Conservation (phyloP, 2,888 invertebrate species). For the Pantelozetes paolii region DNA sequence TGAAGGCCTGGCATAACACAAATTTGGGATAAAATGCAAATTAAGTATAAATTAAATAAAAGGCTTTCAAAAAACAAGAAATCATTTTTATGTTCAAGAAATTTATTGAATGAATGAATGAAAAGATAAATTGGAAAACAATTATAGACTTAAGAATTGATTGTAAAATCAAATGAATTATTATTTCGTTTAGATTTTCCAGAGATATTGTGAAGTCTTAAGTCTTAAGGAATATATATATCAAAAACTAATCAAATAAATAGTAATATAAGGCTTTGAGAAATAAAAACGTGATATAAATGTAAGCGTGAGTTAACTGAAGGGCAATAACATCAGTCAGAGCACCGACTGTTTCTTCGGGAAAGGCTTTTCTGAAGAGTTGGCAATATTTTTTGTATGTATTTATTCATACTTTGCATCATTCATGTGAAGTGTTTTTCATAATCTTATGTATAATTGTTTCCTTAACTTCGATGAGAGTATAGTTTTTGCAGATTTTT, state of each 20-base stretch:
- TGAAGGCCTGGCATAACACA: slow-evolving; percentile 49
- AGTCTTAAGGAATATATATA: neutral
- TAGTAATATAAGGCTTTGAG: neutral
- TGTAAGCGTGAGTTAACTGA: slow-evolving; percentile 28
- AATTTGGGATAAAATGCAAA: neutral
- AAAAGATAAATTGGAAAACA: slow-evolving; percentile 31
- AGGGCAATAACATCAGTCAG: slow-evolving; percentile 19
- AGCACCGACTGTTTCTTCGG: neutral
- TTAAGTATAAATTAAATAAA: neutral
- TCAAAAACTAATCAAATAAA: neutral
- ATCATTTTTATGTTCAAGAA: neutral
- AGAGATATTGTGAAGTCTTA: neutral
- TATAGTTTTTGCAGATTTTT: neutral
- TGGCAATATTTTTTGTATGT: neutral
- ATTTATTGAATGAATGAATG: neutral
- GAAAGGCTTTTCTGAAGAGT: neutral
- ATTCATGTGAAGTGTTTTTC: neutral
- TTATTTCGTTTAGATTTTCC: neutral
- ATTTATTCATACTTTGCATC: neutral
- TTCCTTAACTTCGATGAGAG: neutral
- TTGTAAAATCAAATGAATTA: neutral
- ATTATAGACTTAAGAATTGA: slow-evolving; percentile 24
- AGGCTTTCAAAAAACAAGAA: neutral
- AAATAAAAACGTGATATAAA: slow-evolving; percentile 10
- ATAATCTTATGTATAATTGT: neutral